A percentile compares a stretch with the other conserved stretches of the same genome.
Evolutionary conservation across 2,888 invertebrate genomes (phyloP).

Genomic region (Drosophila suboccidentalis): DNA sequence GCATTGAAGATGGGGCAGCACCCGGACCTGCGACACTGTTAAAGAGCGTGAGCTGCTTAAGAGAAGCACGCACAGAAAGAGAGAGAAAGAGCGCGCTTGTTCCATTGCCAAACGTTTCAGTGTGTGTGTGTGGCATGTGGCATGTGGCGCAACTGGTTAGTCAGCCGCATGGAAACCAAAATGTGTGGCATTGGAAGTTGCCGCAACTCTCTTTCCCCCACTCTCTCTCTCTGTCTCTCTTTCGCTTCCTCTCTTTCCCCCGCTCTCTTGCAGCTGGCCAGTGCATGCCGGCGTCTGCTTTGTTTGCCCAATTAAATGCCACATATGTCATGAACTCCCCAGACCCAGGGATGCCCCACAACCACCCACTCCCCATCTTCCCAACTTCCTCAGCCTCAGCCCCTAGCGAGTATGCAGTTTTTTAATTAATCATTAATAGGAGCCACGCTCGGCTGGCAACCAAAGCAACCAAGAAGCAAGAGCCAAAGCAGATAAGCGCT

Average conservation of each 20-base stretch:
- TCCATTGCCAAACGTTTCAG: conserved; percentile 59
- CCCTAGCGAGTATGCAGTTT: conserved; percentile 58
- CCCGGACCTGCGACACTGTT: conserved; percentile 60
- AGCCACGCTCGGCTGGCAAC: conserved; percentile 65
- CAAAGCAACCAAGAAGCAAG: conserved; percentile 45
- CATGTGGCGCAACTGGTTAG: conserved; percentile 70
- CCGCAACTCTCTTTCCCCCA: conserved; percentile 7
- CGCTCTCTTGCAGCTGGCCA: neutral
- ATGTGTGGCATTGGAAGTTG: conserved; percentile 75
- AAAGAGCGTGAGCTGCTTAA: conserved; percentile 57
- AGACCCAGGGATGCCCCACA: conserved; percentile 3
- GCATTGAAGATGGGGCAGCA: conserved; percentile 7
- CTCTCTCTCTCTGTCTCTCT: conserved; percentile 11
- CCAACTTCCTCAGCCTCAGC: neutral
- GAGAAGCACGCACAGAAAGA: conserved; percentile 34
- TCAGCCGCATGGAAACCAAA: conserved; percentile 44
- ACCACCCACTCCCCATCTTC: neutral
- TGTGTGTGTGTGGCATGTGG: conserved; percentile 1
- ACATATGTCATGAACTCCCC: conserved; percentile 69
- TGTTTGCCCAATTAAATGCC: conserved; percentile 78
- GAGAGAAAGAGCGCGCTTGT: conserved; percentile 38
- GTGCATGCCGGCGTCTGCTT: conserved; percentile 58
- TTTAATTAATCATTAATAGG: conserved; percentile 78
- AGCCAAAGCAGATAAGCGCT: conserved; percentile 39
- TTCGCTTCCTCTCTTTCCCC: neutral